Evolutionary conservation across 2,113 vertebrate species (phyloP).

Genomic region (Narcine bancroftii): DNA sequence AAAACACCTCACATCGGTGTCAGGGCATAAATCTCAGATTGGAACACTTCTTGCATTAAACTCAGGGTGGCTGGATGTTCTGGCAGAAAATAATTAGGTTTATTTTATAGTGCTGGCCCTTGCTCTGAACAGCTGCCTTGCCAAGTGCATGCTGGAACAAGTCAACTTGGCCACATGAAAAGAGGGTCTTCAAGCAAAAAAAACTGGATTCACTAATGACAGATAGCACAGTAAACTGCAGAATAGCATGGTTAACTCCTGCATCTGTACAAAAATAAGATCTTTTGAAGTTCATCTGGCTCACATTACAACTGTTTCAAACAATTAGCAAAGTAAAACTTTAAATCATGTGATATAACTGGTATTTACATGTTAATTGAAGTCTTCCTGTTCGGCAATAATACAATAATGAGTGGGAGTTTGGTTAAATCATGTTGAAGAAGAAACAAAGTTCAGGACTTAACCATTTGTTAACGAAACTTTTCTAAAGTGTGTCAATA

Average conservation of each 20-base stretch:
- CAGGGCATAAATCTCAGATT: not conserved
- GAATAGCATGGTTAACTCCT: conserved; percentile 39
- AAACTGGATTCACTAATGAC: conserved; percentile 58
- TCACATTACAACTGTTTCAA: conserved; percentile 51
- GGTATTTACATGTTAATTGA: conserved; percentile 62
- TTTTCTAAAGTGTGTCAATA: not conserved
- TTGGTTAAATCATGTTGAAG: conserved; percentile 29
- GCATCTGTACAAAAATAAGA: conserved; percentile 41
- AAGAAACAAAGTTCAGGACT: conserved; percentile 26
- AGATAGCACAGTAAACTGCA: conserved; percentile 43
- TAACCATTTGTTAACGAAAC: not conserved
- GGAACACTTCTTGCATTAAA: conserved; percentile 18
- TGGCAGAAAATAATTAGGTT: conserved; percentile 56
- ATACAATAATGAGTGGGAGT: conserved; percentile 39
- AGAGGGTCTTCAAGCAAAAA: conserved; percentile 43
- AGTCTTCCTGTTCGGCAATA: conserved; percentile 37
- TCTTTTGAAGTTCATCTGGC: conserved; percentile 47
- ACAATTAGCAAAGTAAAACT: conserved; percentile 57
- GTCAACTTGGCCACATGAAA: conserved; percentile 48
- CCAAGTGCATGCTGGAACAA: conserved; percentile 49
- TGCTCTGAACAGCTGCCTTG: conserved; percentile 48
- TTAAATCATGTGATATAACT: conserved; percentile 61
- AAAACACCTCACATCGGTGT: not conserved
- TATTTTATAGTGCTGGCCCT: conserved; percentile 57
- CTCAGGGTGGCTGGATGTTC: conserved; percentile 28